Conservation (phyloP, 2,113 vertebrate genomes). For the Callionymus lyra region DNA sequence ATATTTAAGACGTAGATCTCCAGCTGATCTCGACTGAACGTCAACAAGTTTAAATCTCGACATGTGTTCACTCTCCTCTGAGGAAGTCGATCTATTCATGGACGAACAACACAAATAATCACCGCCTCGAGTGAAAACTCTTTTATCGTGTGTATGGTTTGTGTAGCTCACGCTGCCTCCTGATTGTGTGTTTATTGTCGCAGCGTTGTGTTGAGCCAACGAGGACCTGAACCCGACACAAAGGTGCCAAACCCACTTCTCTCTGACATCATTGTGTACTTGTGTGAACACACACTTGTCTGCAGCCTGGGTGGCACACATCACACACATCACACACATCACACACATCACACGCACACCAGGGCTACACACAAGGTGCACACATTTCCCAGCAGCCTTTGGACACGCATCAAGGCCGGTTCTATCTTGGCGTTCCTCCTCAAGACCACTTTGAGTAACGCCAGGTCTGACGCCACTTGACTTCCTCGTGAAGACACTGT, state of each 20-base stretch:
- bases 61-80: slow-evolving; percentile 95
- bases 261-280: slow-evolving; percentile 90
- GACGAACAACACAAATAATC: slow-evolving; percentile 95
- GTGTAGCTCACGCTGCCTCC: slow-evolving; percentile 83
- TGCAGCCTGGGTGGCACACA: slow-evolving; percentile 90
- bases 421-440: slow-evolving; percentile 12
- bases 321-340: slow-evolving; percentile 68
- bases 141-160: slow-evolving; percentile 94
- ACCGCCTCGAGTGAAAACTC: slow-evolving; percentile 83
- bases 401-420: slow-evolving; percentile 69
- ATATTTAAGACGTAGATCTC: slow-evolving; percentile 51
- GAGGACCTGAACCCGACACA: slow-evolving; percentile 77
- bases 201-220: slow-evolving; percentile 83
- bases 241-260: slow-evolving; percentile 77
- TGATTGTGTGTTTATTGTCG: slow-evolving; percentile 99
- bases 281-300: slow-evolving; percentile 77
- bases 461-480: no score
- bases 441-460: no score
- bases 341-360: slow-evolving; percentile 68
- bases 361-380: slow-evolving; percentile 80
- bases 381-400: slow-evolving; percentile 68
- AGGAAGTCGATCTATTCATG: slow-evolving; percentile 93
- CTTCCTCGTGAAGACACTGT: no score
- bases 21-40: slow-evolving; percentile 88
- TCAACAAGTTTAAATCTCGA: slow-evolving; percentile 87